phyloP scores from a whole-genome alignment of 2,888 invertebrate genomes.

The Andrena minutula region DNA sequence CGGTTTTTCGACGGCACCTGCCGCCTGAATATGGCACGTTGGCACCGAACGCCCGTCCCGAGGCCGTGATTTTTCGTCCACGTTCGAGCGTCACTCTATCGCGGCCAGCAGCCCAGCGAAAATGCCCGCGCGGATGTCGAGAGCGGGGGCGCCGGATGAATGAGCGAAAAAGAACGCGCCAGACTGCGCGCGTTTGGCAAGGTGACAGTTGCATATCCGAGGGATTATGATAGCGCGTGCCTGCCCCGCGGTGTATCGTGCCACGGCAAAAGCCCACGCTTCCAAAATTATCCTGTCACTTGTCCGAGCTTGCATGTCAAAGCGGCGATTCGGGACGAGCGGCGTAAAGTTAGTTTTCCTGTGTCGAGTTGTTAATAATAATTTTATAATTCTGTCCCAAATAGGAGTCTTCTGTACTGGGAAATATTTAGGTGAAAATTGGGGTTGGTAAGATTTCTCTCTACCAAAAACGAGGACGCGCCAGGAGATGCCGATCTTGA shows the following conservation, averaged over 20 bases:
- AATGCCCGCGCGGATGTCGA: constrained; percentile 13
- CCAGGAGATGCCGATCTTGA: constrained; percentile 6
- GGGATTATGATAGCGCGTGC: constrained; percentile 26
- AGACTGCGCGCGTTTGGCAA: constrained; percentile 64
- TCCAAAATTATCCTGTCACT: constrained; percentile 46
- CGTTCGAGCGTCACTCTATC: neutral
- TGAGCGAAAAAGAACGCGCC: constrained; percentile 59
- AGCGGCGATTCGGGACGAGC: neutral
- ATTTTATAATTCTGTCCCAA: neutral
- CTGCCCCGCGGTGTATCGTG: constrained; percentile 4
- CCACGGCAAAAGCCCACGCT: neutral
- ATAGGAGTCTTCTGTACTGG: neutral
- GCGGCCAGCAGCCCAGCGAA: constrained; percentile 2
- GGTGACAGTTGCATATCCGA: constrained; percentile 58
- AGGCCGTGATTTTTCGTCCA: constrained; percentile 12
- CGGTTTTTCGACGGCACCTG: constrained; percentile 56
- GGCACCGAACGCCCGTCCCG: constrained; percentile 16
- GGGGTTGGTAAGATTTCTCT: neutral
- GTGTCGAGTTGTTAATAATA: neutral
- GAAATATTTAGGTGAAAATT: too few species aligned
- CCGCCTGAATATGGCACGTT: constrained; percentile 28
- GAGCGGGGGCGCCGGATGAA: neutral
- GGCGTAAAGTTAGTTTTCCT: neutral
- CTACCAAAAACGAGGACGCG: too few species aligned
- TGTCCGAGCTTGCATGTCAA: neutral